These are phyloP conservation scores for Zaprionus lineosus DNA, from an alignment of 2,888 invertebrate genomes.

Conservation along the genomic window DNA sequence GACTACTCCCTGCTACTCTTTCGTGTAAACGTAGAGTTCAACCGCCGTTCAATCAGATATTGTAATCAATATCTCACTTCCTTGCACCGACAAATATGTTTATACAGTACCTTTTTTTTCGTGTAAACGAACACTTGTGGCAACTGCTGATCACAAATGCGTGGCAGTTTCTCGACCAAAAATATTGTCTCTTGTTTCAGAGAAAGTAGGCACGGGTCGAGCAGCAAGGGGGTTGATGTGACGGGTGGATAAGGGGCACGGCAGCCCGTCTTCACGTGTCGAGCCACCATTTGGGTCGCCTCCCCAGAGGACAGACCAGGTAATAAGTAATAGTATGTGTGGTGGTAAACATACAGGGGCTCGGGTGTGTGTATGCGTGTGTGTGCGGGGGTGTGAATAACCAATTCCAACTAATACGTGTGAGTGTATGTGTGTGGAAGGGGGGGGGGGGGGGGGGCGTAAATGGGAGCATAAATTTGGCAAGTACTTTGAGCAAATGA, in stretches of 20 bases:
- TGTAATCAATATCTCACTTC: no score
- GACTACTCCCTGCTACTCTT: no score
- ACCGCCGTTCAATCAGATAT: no score
- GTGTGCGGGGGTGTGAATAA: no score
- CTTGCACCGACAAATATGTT: no score
- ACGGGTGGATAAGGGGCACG: slow-evolving; percentile 20
- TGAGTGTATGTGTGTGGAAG: no score
- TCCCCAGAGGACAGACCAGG: slow-evolving; percentile 46
- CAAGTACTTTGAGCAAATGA: slow-evolving; percentile 30
- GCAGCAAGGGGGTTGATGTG: slow-evolving; percentile 20
- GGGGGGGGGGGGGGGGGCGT: no score
- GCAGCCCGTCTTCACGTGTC: slow-evolving; percentile 53
- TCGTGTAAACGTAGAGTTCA: no score
- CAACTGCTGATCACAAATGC: not conserved
- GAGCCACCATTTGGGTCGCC: slow-evolving; percentile 57
- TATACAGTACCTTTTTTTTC: no score
- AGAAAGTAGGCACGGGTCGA: slow-evolving; percentile 16
- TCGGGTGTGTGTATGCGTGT: slow-evolving; percentile 13
- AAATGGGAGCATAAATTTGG: slow-evolving; percentile 47
- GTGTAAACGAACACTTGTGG: no score
- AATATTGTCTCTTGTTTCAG: slow-evolving; percentile 4
- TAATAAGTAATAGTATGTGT: slow-evolving; percentile 69
- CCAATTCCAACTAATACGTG: no score
- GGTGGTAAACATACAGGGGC: slow-evolving; percentile 7
- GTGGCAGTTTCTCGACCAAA: not conserved